Conservation (phyloP, 1,140 invertebrate species). For the Calliphora vicina region DNA sequence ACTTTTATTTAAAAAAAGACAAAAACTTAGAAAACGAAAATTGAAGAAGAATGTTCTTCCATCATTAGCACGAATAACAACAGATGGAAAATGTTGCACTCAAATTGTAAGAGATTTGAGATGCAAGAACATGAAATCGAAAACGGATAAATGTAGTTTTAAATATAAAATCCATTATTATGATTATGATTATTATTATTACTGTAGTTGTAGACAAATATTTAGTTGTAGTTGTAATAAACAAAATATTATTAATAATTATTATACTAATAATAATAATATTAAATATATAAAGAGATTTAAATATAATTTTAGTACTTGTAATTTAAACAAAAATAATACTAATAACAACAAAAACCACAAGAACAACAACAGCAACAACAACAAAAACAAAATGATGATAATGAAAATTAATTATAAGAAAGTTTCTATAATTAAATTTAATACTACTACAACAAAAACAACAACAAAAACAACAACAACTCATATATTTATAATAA, state of each 20-base stretch:
- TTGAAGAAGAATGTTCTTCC: not conserved
- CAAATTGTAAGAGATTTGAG: not conserved
- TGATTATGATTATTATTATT: conserved; percentile 37
- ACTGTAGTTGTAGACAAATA: conserved; percentile 34
- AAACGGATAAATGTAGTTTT: not conserved
- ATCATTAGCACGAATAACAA: not conserved
- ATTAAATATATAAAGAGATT: conserved; percentile 24
- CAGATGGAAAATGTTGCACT: not conserved
- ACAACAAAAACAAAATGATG: not conserved
- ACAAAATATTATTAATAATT: conserved; percentile 6
- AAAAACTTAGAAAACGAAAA: conserved; percentile 8
- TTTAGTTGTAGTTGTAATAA: conserved; percentile 15
- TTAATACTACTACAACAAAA: not conserved
- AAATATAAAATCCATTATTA: not conserved
- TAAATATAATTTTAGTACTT: conserved; percentile 47
- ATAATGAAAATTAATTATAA: conserved; percentile 20
- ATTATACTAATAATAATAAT: conserved; percentile 7
- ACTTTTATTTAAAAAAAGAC: not conserved
- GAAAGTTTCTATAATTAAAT: conserved; percentile 1
- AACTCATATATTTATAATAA: not conserved
- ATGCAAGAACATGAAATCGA: not conserved
- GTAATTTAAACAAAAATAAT: conserved; percentile 19
- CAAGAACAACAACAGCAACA: not conserved
- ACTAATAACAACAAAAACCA: conserved; percentile 27
- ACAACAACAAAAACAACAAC: not conserved